phyloP scores from a whole-genome alignment of 2,888 invertebrate species.

The Trichopoda pennipes region DNA sequence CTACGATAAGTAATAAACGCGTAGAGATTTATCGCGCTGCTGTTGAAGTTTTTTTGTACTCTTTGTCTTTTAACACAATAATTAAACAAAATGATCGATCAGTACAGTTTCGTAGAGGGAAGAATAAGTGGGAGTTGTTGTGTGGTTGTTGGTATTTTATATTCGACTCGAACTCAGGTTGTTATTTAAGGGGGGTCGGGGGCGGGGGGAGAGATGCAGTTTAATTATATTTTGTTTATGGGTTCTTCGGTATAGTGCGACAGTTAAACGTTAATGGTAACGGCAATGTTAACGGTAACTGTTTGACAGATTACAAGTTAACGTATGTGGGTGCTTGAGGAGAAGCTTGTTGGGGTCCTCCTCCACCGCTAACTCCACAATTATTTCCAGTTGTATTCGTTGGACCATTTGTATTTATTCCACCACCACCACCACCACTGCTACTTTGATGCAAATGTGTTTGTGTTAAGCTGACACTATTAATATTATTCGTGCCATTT shows the following conservation, averaged over 20 bases:
- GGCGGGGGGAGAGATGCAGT: constrained; percentile 13
- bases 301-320: constrained; percentile 84
- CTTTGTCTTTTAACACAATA: constrained; percentile 19
- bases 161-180: constrained; percentile 23
- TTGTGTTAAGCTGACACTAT: constrained; percentile 33
- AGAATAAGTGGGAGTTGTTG: neutral
- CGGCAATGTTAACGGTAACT: constrained; percentile 13
- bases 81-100: constrained; percentile 20
- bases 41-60: constrained; percentile 11
- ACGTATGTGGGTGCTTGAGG: constrained; percentile 96
- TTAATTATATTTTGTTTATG: constrained; percentile 15
- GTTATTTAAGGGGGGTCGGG: too few species aligned
- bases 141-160: constrained; percentile 18
- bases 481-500: constrained; percentile 53
- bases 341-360: constrained; percentile 81
- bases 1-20: constrained; percentile 49
- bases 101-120: constrained; percentile 22
- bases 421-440: constrained; percentile 36
- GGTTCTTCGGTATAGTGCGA: constrained; percentile 24
- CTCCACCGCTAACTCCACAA: constrained; percentile 66
- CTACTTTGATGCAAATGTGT: constrained; percentile 44
- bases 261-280: constrained; percentile 21
- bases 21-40: constrained; percentile 30
- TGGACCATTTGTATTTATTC: constrained; percentile 48
- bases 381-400: constrained; percentile 52